Conservation (phyloP, 2,888 invertebrate genomes). For the Oxystoma pomonae region DNA sequence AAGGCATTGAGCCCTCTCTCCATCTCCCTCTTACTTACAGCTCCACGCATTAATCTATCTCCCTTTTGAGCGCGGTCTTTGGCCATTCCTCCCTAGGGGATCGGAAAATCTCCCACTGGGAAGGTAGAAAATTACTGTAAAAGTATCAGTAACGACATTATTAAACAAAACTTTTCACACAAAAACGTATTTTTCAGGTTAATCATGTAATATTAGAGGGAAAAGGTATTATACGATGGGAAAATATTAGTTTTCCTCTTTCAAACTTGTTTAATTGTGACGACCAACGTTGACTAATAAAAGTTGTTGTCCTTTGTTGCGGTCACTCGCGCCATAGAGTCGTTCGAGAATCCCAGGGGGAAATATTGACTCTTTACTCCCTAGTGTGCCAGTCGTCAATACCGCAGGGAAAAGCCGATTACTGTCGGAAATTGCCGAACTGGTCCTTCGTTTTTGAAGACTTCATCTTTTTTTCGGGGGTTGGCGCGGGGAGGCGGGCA, state of each 20-base stretch:
- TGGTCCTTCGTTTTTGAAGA: not conserved
- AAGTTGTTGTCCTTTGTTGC: no score
- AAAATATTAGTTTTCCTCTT: no score
- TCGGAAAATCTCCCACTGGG: not conserved
- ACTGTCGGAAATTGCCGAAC: not conserved
- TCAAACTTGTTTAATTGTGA: no score
- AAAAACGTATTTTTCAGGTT: no score
- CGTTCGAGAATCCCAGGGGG: not conserved
- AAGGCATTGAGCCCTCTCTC: not conserved
- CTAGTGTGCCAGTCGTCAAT: not conserved
- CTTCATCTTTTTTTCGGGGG: not conserved
- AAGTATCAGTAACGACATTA: not conserved
- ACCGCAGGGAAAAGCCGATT: not conserved
- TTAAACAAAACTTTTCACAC: not conserved
- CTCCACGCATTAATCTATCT: not conserved
- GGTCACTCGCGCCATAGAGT: not conserved
- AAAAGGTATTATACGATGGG: no score
- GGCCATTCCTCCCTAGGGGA: not conserved
- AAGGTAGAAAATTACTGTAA: not conserved
- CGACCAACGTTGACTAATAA: no score
- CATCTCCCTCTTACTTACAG: not conserved
- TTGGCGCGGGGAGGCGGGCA: not conserved
- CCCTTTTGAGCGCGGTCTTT: not conserved
- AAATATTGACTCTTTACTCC: not conserved
- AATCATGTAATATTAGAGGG: no score